Base-by-base conservation (phyloP, 2,797 vertebrate species). In the Crocidura indochinensis region DNA sequence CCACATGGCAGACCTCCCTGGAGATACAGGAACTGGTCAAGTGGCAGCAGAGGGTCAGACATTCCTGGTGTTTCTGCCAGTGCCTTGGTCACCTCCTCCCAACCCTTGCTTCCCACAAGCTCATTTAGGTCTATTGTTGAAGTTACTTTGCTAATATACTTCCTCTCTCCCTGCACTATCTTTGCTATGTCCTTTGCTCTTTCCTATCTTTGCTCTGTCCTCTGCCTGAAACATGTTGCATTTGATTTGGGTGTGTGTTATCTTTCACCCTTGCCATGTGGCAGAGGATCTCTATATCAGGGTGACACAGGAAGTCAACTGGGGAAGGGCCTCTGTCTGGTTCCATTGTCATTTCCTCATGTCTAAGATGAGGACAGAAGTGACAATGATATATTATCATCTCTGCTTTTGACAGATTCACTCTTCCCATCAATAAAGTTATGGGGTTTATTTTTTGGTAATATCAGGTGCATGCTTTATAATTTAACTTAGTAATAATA, bases 61-160 rank as follows among this genome's bases (percentile, higher is more conserved):
- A 88, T 49, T 88, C 26, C 20, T 78, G 81, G 27, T 78, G 27
- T 91, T 79, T 94, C 79, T 51, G 10, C 17, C 64, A 26, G n/a
- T n/a, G 49, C 5, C 46, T 91, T 26, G 49, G 27, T 22, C 38
- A 31, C 27, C 60, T 44, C 26, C 69, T 10, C 1, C 20, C 64
- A 8, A 12, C 65, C 64, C 20, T n/a, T 51, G 53, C 26, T 90
- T 22, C 29, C 75, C 38, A 67, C 71, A 12, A 17, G 8, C 10
- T 56, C 74, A 29, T 69, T 79, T 62, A 38, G 76, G 64, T 64
- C 75, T 71, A 11, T 27, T 29, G 2, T 68, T 60, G 74, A 76
- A n/a, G n/a, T 31, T 38, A 49, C 38, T 46, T 83, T 75, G 29
- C 62, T 88, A 53, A n/a, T 29, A 56, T 20, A 47, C 1, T 1